Base-by-base conservation (phyloP, 2,888 invertebrate genomes). In the Nemotelus nigrinus region DNA sequence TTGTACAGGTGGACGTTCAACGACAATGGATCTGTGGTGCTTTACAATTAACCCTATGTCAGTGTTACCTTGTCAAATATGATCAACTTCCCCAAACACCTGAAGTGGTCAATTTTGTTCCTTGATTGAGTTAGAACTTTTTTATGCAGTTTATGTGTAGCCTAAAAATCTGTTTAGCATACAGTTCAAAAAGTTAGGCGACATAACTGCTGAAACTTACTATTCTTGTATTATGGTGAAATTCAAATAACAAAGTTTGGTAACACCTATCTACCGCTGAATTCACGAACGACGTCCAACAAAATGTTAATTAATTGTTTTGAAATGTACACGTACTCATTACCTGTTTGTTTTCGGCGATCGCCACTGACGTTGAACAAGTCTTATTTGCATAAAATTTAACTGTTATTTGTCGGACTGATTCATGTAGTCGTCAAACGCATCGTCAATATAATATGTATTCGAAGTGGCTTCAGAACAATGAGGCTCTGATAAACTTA, bases 301-400 rank as follows among this genome's bases (percentile, higher is more conserved):
- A 77, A 78, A 79, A 79, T 79, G 79, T 79, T 79, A 79, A 79
- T 79, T 79, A 79, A 79, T 78, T 79, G 79, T 78, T 79, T 78
- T 78, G 77, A 79, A 77, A 79, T 78, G 78, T 79, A 79, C 78
- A 79, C 78, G 74, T 76, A 79, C 67, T 79, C 79, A 79, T 79
- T 78, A 78, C 78, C 60, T 79, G 74, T 79, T 79, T 79, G 77
- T 75, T 77, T 79, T 79, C 76, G 58, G 57, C 67, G 72, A 76
- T 70, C 68, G 70, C 48, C 76, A 53, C 65, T 55, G 53, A 76
- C 76, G 76, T 76, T 76, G 76, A 76, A 50, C 55, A 41, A 45
- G 53, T 63, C 47, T 55, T 55, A 71, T 79, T 79, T 79, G 78
- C 79, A 79, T 79, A 79, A 79, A 43, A n/a, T 25, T 44, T 78